A percentile compares a stretch with the other conserved stretches of the same genome.
Conservation (phyloP, 1,140 invertebrate genomes). For the Drosophila takahashii region DNA sequence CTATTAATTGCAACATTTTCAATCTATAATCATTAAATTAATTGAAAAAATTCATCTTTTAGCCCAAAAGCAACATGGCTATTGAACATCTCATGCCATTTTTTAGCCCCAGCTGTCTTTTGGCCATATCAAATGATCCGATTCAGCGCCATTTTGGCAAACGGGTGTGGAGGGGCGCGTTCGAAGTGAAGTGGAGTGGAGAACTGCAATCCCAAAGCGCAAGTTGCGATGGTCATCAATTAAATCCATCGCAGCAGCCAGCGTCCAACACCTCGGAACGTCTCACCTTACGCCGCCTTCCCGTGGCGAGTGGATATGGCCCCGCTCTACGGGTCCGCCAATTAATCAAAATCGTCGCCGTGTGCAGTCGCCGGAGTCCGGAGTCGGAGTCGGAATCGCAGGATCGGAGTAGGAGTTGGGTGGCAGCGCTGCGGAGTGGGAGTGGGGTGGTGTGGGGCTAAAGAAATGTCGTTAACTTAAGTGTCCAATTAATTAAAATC, state of each 20-base stretch:
- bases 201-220: slow-evolving; percentile 41
- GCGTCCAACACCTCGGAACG: slow-evolving; percentile 61
- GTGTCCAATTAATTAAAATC: slow-evolving; percentile 85
- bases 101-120: slow-evolving; percentile 27
- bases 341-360: slow-evolving; percentile 84
- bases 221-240: slow-evolving; percentile 52
- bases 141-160: slow-evolving; percentile 28
- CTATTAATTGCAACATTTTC: too few species aligned
- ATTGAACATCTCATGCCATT: slow-evolving; percentile 17
- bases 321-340: slow-evolving; percentile 58
- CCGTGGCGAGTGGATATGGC: slow-evolving; percentile 48
- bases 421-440: slow-evolving; percentile 28
- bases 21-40: background rate
- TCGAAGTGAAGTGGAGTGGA: slow-evolving; percentile 10
- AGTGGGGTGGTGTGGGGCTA: slow-evolving; percentile 24
- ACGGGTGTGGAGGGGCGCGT: background rate
- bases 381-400: slow-evolving; percentile 21
- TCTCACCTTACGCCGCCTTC: slow-evolving; percentile 46
- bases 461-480: slow-evolving; percentile 85
- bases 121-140: slow-evolving; percentile 17
- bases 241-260: slow-evolving; percentile 54
- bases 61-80: slow-evolving; percentile 24
- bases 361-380: slow-evolving; percentile 74
- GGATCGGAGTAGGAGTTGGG: slow-evolving; percentile 10
- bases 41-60: slow-evolving; percentile 2